Evolutionary conservation across 2,888 invertebrate genomes (phyloP).

Genomic region (Lepidocyrtoides sp.): DNA sequence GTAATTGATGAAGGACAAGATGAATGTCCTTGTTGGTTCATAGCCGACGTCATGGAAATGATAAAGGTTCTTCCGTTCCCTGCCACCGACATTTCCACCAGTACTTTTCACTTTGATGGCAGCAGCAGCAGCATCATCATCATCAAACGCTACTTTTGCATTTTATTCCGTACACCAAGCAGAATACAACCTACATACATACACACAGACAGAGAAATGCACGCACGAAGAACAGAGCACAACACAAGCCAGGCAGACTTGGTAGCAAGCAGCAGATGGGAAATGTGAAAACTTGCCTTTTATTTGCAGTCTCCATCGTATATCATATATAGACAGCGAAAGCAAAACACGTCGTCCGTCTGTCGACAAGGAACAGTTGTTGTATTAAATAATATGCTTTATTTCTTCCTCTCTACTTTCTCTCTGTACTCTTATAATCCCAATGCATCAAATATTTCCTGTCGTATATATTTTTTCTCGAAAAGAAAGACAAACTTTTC

Average conservation of each 20-base stretch:
- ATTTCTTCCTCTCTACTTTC: constrained; percentile 13
- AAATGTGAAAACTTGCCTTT: constrained; percentile 38
- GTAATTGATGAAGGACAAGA: constrained; percentile 82
- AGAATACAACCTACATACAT: background rate
- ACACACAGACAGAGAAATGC: background rate
- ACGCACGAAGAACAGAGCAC: background rate
- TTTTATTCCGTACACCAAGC: background rate
- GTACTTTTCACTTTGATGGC: background rate
- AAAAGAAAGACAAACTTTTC: background rate
- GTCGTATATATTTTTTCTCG: background rate
- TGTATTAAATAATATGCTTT: constrained; percentile 51
- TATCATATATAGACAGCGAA: constrained; percentile 57
- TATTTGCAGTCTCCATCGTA: constrained; percentile 19
- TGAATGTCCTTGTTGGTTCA: constrained; percentile 76
- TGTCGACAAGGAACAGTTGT: constrained; percentile 77
- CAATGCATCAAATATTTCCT: constrained; percentile 6
- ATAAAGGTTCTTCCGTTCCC: constrained; percentile 77
- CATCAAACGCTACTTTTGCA: background rate
- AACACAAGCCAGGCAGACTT: background rate
- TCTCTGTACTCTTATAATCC: background rate
- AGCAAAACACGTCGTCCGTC: constrained; percentile 8
- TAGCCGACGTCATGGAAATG: constrained; percentile 73
- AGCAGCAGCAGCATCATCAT: background rate
- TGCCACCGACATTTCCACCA: background rate
- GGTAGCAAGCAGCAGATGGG: background rate